Base-by-base conservation (phyloP, 2,888 invertebrate species). In the Callyntrura guangdongensis region DNA sequence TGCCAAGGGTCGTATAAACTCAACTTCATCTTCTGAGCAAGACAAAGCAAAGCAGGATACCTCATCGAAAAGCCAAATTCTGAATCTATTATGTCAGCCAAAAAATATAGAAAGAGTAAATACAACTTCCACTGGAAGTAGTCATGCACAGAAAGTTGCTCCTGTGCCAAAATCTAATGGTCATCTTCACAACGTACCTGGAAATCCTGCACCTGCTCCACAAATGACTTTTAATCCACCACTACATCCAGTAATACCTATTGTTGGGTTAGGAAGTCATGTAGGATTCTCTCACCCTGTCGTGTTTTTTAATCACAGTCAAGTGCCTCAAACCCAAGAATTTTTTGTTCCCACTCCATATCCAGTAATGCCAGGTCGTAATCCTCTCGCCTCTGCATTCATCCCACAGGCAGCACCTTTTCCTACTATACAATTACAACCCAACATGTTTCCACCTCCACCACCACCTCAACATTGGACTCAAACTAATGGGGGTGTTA, bases 401-500 rank as follows among this genome's bases (percentile, higher is more conserved):
- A 64, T 36, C 5, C 74, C 89, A 12, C 84, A 84, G 59, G 56
- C 86, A 47, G 20, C 53, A n/a, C n/a, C 22, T 25, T 56, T n/a
- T 74, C 59, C 20, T 12, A 25, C 17, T 47, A 6, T 82, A 0
- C 53, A 61, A 22, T 2, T 25, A 20, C 64, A 53, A 69, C 47
- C 27, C 20, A 49, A n/a, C 22, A 74, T 77, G 77, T 84, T 69
- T 25, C 79, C 49, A 61, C 90, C 90, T 25, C 90, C 90, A 12
- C 90, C 74, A 14, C 90, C 90, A n/a, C 90, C 90, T 20, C 86
- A 86, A 47, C 86, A 86, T 47, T 90, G 90, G 90, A 90, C 90
- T 17, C 77, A 85, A 22, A 69, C 49, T 56, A 72, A 82, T 72
- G 53, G 61, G 9, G 45, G 69, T 14, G 20, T 5, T 12, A 53